A percentile compares a stretch with the other conserved stretches of the same genome.
phyloP scores from a whole-genome alignment of 2,888 invertebrate species.

The Folsomia candida region DNA sequence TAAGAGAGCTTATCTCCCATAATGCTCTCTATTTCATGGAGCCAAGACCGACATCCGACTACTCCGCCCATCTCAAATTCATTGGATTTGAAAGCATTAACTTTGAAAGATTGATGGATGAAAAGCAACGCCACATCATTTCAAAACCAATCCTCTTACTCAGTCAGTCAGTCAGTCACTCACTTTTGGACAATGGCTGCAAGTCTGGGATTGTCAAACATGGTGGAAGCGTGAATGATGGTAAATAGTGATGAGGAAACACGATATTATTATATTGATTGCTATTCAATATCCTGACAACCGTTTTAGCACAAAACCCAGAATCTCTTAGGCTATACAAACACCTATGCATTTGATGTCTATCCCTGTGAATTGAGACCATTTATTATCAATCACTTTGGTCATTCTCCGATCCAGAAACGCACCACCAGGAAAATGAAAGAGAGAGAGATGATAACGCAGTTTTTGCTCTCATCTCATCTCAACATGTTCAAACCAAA shows the following conservation, averaged over 20 bases:
- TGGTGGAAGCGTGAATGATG: not conserved
- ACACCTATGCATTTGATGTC: not conserved
- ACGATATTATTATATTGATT: not conserved
- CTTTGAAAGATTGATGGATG: not conserved
- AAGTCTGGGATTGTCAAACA: not conserved
- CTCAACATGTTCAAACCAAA: not conserved
- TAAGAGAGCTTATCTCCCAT: not conserved
- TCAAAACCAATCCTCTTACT: not conserved
- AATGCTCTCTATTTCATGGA: not conserved
- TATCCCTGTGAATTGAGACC: not conserved
- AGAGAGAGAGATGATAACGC: too few relatives aligned
- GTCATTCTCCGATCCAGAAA: too few relatives aligned
- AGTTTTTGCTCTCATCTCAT: not conserved
- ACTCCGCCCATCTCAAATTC: not conserved
- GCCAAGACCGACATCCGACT: not conserved
- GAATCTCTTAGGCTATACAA: not conserved
- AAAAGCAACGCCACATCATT: not conserved
- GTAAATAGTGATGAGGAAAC: constrained; percentile 13
- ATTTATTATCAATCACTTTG: not conserved
- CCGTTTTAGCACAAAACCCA: not conserved
- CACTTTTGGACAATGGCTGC: not conserved
- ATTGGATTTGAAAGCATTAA: not conserved
- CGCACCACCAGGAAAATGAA: too few relatives aligned
- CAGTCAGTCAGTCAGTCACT: not conserved
- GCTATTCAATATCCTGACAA: constrained; percentile 7